Conservation (phyloP, 2,888 invertebrate species). For the Salticus scenicus region DNA sequence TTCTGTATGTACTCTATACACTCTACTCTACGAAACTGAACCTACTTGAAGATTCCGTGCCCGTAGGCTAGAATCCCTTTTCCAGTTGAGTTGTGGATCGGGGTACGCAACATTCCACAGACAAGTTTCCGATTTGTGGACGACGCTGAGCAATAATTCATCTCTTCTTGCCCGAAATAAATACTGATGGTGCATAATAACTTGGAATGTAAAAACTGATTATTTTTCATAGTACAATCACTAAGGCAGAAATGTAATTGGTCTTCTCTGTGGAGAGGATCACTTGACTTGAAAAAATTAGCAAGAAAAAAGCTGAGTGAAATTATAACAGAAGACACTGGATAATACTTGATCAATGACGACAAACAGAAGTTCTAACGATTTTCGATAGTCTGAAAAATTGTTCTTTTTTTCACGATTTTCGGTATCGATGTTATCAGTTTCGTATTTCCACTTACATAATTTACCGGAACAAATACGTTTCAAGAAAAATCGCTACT, state of each 20-base stretch:
- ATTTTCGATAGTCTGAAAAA: no score
- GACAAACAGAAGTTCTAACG: no score
- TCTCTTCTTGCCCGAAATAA: slow-evolving; percentile 8
- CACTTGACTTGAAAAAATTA: no score
- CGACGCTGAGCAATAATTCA: slow-evolving; percentile 1
- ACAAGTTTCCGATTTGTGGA: slow-evolving; percentile 15
- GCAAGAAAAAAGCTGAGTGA: no score
- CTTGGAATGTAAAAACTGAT: not conserved
- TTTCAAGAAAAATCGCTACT: no score
- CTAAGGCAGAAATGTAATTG: not conserved
- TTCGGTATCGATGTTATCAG: no score
- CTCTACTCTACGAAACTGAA: slow-evolving; percentile 5
- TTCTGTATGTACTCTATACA: slow-evolving; percentile 9
- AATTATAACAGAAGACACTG: no score
- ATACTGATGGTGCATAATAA: slow-evolving; percentile 1
- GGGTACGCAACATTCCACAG: not conserved
- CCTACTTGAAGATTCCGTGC: slow-evolving; percentile 20
- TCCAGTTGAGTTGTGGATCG: slow-evolving; percentile 4
- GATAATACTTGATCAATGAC: no score
- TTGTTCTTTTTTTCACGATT: no score
- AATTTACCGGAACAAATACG: no score
- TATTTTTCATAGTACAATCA: not conserved
- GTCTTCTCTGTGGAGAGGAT: not conserved
- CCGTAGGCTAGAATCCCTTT: not conserved
- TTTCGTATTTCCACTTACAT: no score